Evolutionary conservation across 2,797 vertebrate species (phyloP).

Genomic region (Macropodus opercularis): DNA sequence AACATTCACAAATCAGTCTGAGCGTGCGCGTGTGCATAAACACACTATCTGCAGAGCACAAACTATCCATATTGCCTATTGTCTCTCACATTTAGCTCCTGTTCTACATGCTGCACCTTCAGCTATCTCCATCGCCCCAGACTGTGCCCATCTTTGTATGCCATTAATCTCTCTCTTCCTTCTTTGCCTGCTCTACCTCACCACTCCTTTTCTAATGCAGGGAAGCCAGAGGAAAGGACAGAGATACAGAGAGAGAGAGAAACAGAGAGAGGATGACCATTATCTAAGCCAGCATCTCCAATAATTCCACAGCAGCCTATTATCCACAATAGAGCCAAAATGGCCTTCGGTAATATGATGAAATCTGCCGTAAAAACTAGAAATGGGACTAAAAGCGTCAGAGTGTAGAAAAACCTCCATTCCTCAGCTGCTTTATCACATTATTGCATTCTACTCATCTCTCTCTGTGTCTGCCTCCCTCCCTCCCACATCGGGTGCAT

Average conservation of each 20-base stretch:
- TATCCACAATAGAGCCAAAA: conserved; percentile 79
- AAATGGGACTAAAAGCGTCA: conserved; percentile 79
- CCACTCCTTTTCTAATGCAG: conserved; percentile 51
- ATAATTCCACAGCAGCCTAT: conserved; percentile 79
- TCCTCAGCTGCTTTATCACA: conserved; percentile 78
- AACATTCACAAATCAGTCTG: conserved; percentile 57
- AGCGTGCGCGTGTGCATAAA: conserved; percentile 3
- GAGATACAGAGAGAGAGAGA: conserved; percentile 18
- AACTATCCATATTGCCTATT: conserved; percentile 54
- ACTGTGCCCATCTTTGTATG: conserved; percentile 72
- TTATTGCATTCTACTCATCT: conserved; percentile 79
- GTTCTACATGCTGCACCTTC: conserved; percentile 56
- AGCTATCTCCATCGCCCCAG: conserved; percentile 73
- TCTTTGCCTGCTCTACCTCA: conserved; percentile 54
- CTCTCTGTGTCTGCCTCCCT: conserved; percentile 57
- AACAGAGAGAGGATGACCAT: conserved; percentile 72
- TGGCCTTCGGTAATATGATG: conserved; percentile 82
- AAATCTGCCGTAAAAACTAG: conserved; percentile 81
- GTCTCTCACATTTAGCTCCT: conserved; percentile 62
- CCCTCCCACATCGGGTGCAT: conserved; percentile 62
- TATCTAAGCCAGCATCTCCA: conserved; percentile 78
- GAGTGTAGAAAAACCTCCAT: conserved; percentile 78
- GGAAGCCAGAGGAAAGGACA: conserved; percentile 41
- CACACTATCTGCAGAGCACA: conserved; percentile 34
- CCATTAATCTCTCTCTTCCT: conserved; percentile 73